Conservation (phyloP, 2,113 vertebrate genomes). For the Tragelaphus strepsiceros region DNA sequence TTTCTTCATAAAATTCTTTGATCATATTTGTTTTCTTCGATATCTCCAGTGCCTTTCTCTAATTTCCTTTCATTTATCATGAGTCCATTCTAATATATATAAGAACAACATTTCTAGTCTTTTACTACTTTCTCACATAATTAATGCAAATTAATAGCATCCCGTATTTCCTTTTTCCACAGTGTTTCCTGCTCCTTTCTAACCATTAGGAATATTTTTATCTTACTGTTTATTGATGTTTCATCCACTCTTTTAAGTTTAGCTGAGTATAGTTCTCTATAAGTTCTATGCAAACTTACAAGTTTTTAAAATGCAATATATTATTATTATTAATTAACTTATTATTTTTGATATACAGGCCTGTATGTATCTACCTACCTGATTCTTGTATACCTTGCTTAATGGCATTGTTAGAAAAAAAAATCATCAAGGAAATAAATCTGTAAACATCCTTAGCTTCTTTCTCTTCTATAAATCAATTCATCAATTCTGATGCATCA, state of each 20-base stretch:
- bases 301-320: neutral
- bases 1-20: neutral
- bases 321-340: neutral
- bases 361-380: neutral
- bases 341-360: neutral
- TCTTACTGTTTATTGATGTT: neutral
- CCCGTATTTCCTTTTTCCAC: neutral
- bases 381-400: neutral
- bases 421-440: neutral
- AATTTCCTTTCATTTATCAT: neutral
- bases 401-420: neutral
- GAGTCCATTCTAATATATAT: neutral
- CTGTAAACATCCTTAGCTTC: neutral
- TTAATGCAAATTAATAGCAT: neutral
- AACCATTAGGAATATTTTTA: neutral
- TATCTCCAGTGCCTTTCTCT: neutral
- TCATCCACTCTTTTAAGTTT: neutral
- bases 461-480: neutral
- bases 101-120: neutral
- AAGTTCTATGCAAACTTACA: neutral
- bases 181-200: neutral
- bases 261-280: neutral
- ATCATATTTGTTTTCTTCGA: neutral
- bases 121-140: neutral
- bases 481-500: neutral